Evolutionary conservation across 2,888 invertebrate genomes (phyloP), one percentile per base, ranked within the genome.

Genomic region (Coleophora deauratella): DNA sequence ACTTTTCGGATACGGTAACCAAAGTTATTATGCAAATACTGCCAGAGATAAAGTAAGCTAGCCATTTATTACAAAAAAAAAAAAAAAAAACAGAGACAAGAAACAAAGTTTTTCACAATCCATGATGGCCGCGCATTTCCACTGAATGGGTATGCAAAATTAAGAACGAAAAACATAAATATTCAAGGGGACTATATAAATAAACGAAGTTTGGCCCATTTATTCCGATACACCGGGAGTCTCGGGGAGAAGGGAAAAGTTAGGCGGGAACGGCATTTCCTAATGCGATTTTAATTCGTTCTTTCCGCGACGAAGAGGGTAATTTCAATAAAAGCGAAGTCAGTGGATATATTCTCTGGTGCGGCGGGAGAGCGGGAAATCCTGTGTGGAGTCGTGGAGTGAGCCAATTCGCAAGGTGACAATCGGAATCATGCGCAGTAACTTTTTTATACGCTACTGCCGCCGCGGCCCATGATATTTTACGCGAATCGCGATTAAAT

Each of bases 201-300:
- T 81, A 84, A 81, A 80, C 73, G 69, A 78, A 80, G 79, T 82
- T 80, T 72, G 69, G 74, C 67, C 76, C 81, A 82, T 85, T 85
- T 82, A 81, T 82, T 80, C 76, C 78, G 79, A 85, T 84, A 84
- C 81, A 82, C 73, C 72, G 73, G 69, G 70, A 72, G 72, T 73
- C 68, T 61, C 76, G 62, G 73, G 66, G 70, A 73, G 74, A 71
- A 77, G 78, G 79, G 78, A 72, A 79, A 85, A 84, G 79, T 81
- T 80, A 70, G 78, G 69, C 72, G 76, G 73, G 62, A 73, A 75
- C 78, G 73, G 80, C 76, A 84, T 82, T 82, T 76, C 80, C 80
- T 84, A 84, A 85, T 85, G 84, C 74, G 81, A 81, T 81, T 84
- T 84, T 85, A 84, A 84, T 84, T 84, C 76, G 73, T 71, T 79